Conservation (phyloP, 2,113 vertebrate species). For the Macquaria ambigua region DNA sequence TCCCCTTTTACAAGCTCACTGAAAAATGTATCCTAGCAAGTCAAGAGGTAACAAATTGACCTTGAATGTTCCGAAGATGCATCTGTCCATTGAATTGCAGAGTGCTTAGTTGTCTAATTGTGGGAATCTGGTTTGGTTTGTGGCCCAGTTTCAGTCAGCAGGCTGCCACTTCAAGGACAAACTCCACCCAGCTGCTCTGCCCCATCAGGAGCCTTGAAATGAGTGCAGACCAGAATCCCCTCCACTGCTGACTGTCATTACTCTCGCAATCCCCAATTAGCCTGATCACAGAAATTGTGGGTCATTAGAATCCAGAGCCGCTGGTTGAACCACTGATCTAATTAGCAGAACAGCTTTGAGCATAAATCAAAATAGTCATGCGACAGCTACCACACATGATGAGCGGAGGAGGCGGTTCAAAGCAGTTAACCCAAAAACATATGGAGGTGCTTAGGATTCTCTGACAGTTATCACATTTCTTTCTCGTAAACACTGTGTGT, state of each 20-base stretch:
- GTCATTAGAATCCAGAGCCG: conserved; percentile 25
- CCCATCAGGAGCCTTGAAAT: conserved; percentile 2
- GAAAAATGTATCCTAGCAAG: conserved; percentile 1
- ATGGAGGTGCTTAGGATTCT: conserved; percentile 33
- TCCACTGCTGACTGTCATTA: conserved; percentile 59
- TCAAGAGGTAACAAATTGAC: conserved; percentile 12
- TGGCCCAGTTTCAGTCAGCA: conserved; percentile 16
- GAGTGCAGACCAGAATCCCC: background rate
- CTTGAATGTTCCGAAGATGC: background rate
- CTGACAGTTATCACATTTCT: conserved; percentile 29
- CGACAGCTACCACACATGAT: conserved; percentile 32
- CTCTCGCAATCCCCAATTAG: conserved; percentile 32
- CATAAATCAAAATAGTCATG: conserved; percentile 16
- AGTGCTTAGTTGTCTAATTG: conserved; percentile 21
- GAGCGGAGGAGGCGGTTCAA: conserved; percentile 10
- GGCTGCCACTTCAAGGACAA: background rate
- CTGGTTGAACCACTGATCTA: conserved; percentile 22
- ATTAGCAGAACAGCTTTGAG: conserved; percentile 22
- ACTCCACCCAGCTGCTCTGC: conserved; percentile 14
- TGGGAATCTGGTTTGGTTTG: conserved; percentile 28
- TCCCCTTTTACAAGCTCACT: conserved; percentile 2
- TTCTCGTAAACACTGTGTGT: background rate
- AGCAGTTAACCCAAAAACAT: conserved; percentile 38
- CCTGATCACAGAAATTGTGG: conserved; percentile 27
- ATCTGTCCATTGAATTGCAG: conserved; percentile 21